Conservation (phyloP, 1,140 invertebrate genomes). For the Dryas iulia region DNA sequence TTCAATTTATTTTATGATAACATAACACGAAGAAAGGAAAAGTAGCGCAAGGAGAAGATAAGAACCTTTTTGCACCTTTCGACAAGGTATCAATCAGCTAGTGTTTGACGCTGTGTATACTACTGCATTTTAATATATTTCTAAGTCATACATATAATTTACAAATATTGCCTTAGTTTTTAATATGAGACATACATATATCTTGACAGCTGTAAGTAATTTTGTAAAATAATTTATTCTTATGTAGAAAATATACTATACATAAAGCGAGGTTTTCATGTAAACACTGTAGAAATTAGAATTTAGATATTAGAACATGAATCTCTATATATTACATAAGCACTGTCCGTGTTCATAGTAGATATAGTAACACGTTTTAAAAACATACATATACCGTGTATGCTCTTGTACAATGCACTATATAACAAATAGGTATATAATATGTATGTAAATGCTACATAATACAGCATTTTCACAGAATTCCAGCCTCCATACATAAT, state of each 20-base stretch:
- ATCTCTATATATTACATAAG: background rate
- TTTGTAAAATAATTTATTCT: too few species aligned
- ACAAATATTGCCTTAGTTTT: background rate
- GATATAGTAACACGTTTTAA: background rate
- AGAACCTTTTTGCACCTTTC: constrained; percentile 86
- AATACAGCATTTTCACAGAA: too few species aligned
- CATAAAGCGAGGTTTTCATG: background rate
- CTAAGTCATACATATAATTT: background rate
- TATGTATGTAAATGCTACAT: too few species aligned
- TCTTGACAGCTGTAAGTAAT: background rate
- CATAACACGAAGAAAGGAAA: constrained; percentile 86
- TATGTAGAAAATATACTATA: background rate
- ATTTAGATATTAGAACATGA: background rate
- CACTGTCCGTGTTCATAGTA: background rate
- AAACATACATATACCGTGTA: background rate
- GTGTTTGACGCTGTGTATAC: background rate
- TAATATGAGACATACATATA: background rate
- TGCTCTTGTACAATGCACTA: background rate
- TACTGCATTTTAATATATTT: background rate
- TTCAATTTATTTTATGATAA: constrained; percentile 38
- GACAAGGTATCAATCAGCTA: constrained; percentile 83
- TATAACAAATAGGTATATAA: background rate
- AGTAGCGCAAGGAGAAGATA: constrained; percentile 84
- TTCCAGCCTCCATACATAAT: background rate
- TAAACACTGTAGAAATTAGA: background rate